phyloP scores from a whole-genome alignment of 37 sponge, comb jelly and placozoan species.

The Hormiphora californensis region DNA sequence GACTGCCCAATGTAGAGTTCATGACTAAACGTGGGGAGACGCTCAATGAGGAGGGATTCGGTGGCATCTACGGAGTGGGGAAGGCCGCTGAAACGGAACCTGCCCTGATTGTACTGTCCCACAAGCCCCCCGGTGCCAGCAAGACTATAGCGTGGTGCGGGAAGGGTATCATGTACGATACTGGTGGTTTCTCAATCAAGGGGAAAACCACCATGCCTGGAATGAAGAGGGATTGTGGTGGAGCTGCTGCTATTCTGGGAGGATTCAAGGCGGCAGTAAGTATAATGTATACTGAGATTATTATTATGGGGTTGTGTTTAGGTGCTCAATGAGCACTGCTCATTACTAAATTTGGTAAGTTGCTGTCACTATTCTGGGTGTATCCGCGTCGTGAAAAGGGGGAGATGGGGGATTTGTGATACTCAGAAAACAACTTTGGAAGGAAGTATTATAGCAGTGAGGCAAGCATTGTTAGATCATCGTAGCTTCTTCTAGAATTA shows the following conservation, averaged over 20 bases:
- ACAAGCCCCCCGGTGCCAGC: conserved; percentile 76
- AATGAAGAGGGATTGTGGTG: conserved; percentile 99
- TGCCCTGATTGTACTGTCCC: conserved; percentile 83
- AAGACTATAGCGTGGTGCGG: conserved; percentile 91
- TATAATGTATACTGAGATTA: conserved; percentile 63
- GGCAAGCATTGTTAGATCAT: no score
- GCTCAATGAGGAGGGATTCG: conserved; percentile 77
- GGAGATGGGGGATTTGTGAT: no score
- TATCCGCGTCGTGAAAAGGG: no score
- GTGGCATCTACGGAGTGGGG: conserved; percentile 98
- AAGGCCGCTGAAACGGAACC: conserved; percentile 83
- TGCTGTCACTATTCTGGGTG: no score
- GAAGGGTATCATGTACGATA: conserved; percentile 99
- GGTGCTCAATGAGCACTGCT: no score
- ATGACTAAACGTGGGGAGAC: conserved; percentile 73
- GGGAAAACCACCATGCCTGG: conserved; percentile 80
- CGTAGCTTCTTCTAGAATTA: no score
- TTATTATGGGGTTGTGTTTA: no score
- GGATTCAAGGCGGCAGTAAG: conserved; percentile 84
- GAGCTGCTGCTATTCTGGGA: conserved; percentile 94
- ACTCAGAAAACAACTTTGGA: no score
- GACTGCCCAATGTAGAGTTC: background rate
- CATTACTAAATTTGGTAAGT: no score
- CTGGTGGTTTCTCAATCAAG: conserved; percentile 65
- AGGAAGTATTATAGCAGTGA: no score